Percentiles rank a stretch among this genome's conserved stretches.
Evolutionary conservation across 1,140 invertebrate genomes (phyloP).

Genomic region (Nasonia vitripennis): DNA sequence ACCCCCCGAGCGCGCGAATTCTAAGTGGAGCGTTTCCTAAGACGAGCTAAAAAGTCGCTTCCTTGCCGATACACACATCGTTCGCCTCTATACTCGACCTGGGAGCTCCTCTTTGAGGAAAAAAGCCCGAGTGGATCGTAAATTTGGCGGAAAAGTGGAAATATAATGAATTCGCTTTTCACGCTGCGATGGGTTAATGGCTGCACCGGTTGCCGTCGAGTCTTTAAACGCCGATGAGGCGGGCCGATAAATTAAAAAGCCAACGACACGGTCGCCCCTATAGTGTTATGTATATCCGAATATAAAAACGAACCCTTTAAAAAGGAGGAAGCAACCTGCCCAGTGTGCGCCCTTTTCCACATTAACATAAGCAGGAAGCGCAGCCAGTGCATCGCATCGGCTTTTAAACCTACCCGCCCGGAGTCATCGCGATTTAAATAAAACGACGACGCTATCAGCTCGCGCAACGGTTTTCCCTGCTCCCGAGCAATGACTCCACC

Average conservation of each 20-base stretch:
- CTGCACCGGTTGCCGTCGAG: too few relatives aligned
- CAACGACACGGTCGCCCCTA: not conserved
- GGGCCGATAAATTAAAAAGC: not conserved
- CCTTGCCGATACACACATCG: not conserved
- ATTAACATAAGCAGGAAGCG: constrained; percentile 32
- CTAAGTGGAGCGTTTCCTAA: constrained; percentile 43
- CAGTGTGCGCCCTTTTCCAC: not conserved
- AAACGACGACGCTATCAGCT: not conserved
- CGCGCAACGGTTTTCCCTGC: not conserved
- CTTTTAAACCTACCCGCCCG: not conserved
- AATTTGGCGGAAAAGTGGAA: not conserved
- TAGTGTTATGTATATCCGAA: not conserved
- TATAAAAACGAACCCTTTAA: constrained; percentile 5
- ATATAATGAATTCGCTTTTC: constrained; percentile 19
- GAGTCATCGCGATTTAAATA: constrained; percentile 20
- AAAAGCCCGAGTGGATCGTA: not conserved
- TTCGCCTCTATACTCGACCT: not conserved
- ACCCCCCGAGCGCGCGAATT: constrained; percentile 30
- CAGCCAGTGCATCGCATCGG: not conserved
- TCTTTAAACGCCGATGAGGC: not conserved
- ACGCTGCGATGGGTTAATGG: not conserved
- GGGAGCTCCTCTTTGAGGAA: not conserved
- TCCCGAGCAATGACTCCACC: not conserved
- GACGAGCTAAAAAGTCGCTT: constrained; percentile 48
- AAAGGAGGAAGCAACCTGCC: not conserved